Percentiles rank a stretch among this genome's conserved stretches.
Evolutionary conservation across 1,140 invertebrate genomes (phyloP).

Genomic region (Bombus affinis): DNA sequence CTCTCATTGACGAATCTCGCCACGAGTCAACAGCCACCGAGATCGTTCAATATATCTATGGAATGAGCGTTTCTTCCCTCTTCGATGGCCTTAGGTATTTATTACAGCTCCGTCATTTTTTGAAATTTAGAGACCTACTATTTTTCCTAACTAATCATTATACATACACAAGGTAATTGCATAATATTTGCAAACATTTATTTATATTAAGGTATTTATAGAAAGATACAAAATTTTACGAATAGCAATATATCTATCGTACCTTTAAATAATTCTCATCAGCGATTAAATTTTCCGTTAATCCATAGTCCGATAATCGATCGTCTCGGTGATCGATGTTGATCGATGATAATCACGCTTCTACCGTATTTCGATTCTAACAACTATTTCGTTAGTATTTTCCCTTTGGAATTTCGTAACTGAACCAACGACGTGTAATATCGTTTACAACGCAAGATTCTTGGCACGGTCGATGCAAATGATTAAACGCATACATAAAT

Average conservation of each 20-base stretch:
- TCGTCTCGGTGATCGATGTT: background rate
- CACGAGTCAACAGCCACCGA: background rate
- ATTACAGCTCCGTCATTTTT: background rate
- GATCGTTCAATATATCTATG: background rate
- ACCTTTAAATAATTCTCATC: too few relatives aligned
- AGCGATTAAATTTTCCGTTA: too few relatives aligned
- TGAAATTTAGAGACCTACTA: background rate
- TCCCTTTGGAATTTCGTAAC: background rate
- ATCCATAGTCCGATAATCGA: background rate
- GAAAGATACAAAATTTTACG: too few relatives aligned
- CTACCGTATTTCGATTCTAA: too few relatives aligned
- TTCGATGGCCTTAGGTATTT: too few relatives aligned
- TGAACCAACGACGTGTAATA: background rate
- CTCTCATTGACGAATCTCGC: background rate
- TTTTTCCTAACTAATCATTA: background rate
- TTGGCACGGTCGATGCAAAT: background rate
- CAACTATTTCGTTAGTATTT: background rate
- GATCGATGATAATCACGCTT: too few relatives aligned
- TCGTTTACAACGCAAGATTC: background rate
- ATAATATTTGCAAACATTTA: background rate
- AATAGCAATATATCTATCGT: too few relatives aligned
- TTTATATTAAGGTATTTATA: too few relatives aligned
- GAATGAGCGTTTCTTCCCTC: background rate
- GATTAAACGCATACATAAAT: constrained; percentile 22
- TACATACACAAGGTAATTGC: background rate